These are phyloP conservation scores for Catocala sponsa DNA, from an alignment of 2,888 invertebrate genomes.

Conservation along the genomic window DNA sequence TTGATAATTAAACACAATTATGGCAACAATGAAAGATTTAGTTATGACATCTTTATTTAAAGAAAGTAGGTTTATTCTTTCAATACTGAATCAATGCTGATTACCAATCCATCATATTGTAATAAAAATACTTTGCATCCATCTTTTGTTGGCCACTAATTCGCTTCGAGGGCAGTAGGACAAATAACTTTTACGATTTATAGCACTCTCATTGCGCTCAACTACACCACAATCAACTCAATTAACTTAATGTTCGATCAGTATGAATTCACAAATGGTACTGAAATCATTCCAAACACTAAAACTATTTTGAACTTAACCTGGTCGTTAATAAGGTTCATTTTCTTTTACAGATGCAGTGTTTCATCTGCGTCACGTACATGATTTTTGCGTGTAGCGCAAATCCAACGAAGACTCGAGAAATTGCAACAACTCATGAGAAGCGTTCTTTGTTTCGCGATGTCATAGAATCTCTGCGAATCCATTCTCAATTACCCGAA, in stretches of 20 bases:
- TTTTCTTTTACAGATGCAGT: constrained; percentile 77
- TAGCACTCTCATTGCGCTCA: constrained; percentile 8
- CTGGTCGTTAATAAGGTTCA: not conserved
- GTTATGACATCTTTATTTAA: too few species aligned
- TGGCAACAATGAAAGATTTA: too few species aligned
- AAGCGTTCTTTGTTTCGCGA: constrained; percentile 78
- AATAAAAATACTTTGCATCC: constrained; percentile 9
- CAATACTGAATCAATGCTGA: not conserved
- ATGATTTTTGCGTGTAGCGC: constrained; percentile 75
- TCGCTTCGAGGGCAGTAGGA: constrained; percentile 33
- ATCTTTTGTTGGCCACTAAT: constrained; percentile 26
- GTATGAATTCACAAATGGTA: not conserved
- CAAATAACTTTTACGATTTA: constrained; percentile 22
- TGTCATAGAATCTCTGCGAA: constrained; percentile 78
- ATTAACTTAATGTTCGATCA: constrained; percentile 6
- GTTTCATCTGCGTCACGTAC: constrained; percentile 80
- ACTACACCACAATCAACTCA: constrained; percentile 5
- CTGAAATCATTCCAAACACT: not conserved
- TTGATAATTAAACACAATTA: too few species aligned
- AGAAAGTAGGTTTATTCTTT: too few species aligned
- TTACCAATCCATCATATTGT: not conserved
- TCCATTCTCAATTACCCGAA: constrained; percentile 72
- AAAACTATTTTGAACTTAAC: not conserved
- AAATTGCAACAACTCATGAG: constrained; percentile 58
- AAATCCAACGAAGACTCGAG: constrained; percentile 64